phyloP scores from a whole-genome alignment of 2,797 vertebrate genomes.

The Schizopygopsis pylzovi region DNA sequence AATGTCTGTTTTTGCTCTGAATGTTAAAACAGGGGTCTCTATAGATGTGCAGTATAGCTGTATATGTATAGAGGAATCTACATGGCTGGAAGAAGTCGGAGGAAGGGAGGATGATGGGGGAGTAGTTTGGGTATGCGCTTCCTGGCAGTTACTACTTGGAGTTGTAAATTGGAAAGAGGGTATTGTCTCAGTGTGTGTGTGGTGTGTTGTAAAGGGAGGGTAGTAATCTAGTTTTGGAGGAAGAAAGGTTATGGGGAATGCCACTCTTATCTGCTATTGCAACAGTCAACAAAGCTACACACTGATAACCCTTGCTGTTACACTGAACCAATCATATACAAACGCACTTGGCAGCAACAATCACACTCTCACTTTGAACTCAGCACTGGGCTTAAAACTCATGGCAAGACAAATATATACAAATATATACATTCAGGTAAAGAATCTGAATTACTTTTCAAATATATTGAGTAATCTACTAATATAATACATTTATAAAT shows the following conservation, averaged over 20 bases:
- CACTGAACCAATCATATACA: slow-evolving; percentile 34
- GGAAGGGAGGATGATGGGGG: slow-evolving; percentile 38
- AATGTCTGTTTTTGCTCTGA: background rate
- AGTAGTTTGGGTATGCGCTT: slow-evolving; percentile 52
- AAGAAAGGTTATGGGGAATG: slow-evolving; percentile 59
- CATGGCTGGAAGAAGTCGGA: slow-evolving; percentile 2
- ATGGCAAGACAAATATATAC: background rate
- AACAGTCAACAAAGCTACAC: slow-evolving; percentile 56
- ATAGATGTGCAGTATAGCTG: background rate
- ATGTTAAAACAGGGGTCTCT: background rate
- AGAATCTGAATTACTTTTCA: background rate
- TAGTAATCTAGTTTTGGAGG: slow-evolving; percentile 54
- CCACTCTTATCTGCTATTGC: slow-evolving; percentile 53
- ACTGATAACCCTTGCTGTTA: slow-evolving; percentile 58
- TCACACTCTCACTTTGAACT: slow-evolving; percentile 41
- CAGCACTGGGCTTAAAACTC: background rate
- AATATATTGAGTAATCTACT: background rate
- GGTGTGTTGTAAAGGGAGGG: slow-evolving; percentile 49
- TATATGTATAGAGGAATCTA: slow-evolving; percentile 17
- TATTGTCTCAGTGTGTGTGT: slow-evolving; percentile 57
- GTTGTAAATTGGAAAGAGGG: slow-evolving; percentile 58
- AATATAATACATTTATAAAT: background rate
- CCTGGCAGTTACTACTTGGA: slow-evolving; percentile 58
- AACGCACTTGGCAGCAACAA: slow-evolving; percentile 44
- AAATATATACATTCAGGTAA: background rate